Percentiles rank a stretch among this genome's conserved stretches.
Conservation (phyloP, 2,797 vertebrate genomes). For the Propithecus perrieri region DNA sequence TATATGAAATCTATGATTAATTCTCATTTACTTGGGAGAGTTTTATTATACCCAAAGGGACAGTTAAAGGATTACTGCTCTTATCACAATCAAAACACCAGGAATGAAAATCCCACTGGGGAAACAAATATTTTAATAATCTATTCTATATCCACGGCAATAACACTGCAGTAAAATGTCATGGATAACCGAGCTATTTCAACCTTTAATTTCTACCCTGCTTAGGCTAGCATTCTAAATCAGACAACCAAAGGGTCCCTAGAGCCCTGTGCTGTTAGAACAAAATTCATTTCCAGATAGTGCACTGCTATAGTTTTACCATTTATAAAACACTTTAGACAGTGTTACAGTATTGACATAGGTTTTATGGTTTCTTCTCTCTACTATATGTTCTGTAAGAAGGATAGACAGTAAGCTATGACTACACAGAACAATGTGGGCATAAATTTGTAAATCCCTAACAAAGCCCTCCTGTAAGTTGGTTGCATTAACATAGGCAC, state of each 20-base stretch:
- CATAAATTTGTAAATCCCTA: conserved; percentile 25
- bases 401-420: background rate
- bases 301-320: background rate
- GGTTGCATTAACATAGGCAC: background rate
- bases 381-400: background rate
- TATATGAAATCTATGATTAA: conserved; percentile 56
- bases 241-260: conserved; percentile 49
- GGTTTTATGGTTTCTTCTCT: conserved; percentile 44
- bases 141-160: conserved; percentile 47
- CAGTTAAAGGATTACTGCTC: conserved; percentile 62
- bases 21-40: conserved; percentile 55
- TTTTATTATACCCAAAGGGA: conserved; percentile 65
- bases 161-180: conserved; percentile 62
- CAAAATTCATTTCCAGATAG: conserved; percentile 56
- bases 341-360: conserved; percentile 22
- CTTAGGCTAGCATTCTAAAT: conserved; percentile 60
- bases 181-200: conserved; percentile 49
- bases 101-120: conserved; percentile 61
- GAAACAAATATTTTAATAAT: conserved; percentile 77
- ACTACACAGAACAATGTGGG: background rate
- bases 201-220: conserved; percentile 64
- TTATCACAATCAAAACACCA: conserved; percentile 67
- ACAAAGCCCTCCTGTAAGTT: background rate
- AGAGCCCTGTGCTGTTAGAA: conserved; percentile 52
- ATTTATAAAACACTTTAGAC: conserved; percentile 28